Conservation (phyloP, 1,140 invertebrate genomes). For the Bombus fervidus region DNA sequence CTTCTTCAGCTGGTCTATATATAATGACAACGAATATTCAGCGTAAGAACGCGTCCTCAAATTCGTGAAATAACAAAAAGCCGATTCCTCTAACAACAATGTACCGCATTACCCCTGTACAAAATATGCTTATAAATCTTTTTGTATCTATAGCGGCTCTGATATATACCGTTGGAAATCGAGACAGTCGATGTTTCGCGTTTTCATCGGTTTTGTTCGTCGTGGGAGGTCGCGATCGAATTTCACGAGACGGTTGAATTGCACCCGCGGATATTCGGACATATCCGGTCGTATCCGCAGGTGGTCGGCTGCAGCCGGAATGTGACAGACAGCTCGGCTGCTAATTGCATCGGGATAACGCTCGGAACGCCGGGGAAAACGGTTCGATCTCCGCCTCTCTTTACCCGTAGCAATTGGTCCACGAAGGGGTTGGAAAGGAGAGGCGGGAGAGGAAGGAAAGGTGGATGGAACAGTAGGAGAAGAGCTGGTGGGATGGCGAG, state of each 20-base stretch:
- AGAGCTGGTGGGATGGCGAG: not conserved
- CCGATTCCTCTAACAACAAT: no score
- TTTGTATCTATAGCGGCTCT: no score
- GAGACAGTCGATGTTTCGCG: not conserved
- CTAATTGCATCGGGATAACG: constrained; percentile 74
- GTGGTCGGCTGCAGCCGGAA: constrained; percentile 33
- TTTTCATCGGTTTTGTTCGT: constrained; percentile 25
- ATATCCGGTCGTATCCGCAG: constrained; percentile 47
- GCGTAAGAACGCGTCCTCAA: no score
- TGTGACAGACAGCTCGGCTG: constrained; percentile 67
- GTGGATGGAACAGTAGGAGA: constrained; percentile 10
- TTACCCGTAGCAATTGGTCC: constrained; percentile 61
- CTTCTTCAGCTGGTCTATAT: no score
- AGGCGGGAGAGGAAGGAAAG: constrained; percentile 44
- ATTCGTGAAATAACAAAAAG: no score
- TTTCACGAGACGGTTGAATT: constrained; percentile 30
- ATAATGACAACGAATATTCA: no score
- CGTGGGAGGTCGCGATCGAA: constrained; percentile 9
- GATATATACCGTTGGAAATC: not conserved
- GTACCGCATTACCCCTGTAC: no score
- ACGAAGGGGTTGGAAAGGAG: constrained; percentile 30
- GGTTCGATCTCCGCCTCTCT: constrained; percentile 65
- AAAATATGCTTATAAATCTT: no score
- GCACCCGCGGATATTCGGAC: constrained; percentile 59
- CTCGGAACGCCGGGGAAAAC: constrained; percentile 63